Base-by-base conservation (phyloP, 2,888 invertebrate species). In the Meloe dianella region DNA sequence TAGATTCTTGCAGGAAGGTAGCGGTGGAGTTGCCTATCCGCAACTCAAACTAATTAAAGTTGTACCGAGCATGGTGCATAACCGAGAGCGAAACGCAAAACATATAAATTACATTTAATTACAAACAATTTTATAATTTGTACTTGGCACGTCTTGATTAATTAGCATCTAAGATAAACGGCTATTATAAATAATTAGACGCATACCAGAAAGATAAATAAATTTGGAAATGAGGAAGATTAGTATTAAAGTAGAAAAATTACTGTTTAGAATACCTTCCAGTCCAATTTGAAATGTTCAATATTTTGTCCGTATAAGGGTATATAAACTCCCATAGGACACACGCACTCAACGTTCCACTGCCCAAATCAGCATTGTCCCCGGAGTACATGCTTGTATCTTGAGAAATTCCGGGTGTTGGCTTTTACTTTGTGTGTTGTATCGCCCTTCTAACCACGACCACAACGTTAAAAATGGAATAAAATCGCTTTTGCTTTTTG, bases 111-210 rank as follows among this genome's bases (percentile, higher is more conserved):
- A 83, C 81, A 79, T 82, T 82, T 82, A 83, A 83, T 83, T 83
- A 81, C 82, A 81, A n/a, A 82, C 82, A 82, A 82, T 82, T 83
- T 82, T 83, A 83, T 83, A 83, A 82, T 83, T 83, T 83, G 82
- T 82, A 81, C 81, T 81, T 79, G 76, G 80, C 76, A 75, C 76
- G 80, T 78, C 81, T 81, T 82, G 82, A 83, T 82, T 82, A 83
- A 83, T 83, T 83, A 81, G 79, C 79, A 74, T 73, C 71, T 74
- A 77, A 81, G 82, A 82, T 82, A 80, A 82, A 83, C 81, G 79
- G 78, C 73, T 75, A 78, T 78, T 77, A 80, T 81, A 79, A 81
- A 80, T 82, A 81, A 82, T 82, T 78, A 80, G 78, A 75, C 78
- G 78, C 80, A 78, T 77, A 78, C 77, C 77, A 76, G 75, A 74